phyloP scores from a whole-genome alignment of 1,140 invertebrate species.

The Formica exsecta region DNA sequence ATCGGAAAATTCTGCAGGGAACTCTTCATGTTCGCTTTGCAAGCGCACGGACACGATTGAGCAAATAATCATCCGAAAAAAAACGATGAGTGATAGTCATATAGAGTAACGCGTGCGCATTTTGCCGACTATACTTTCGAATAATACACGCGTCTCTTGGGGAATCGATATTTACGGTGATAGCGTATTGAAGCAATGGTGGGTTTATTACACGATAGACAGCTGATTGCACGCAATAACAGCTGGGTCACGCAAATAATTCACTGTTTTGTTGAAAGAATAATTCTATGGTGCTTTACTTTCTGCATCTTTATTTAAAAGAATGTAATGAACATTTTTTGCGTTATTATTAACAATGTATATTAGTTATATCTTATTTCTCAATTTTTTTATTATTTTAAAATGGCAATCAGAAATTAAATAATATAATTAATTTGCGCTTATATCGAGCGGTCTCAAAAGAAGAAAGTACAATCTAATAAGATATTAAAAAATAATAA shows the following conservation, averaged over 20 bases:
- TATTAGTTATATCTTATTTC: not conserved
- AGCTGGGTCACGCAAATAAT: not conserved
- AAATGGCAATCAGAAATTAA: not conserved
- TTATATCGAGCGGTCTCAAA: slow-evolving; percentile 8
- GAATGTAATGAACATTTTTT: not conserved
- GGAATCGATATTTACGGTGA: slow-evolving; percentile 54
- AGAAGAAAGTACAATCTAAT: not conserved
- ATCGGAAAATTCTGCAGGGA: not conserved
- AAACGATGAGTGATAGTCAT: not conserved
- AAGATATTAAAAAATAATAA: not conserved
- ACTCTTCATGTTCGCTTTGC: slow-evolving; percentile 32
- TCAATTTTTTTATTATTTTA: not conserved
- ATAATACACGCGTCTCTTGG: not conserved
- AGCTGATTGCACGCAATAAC: not conserved
- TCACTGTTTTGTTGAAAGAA: not conserved
- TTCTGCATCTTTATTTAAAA: slow-evolving; percentile 8
- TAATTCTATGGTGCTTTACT: not conserved
- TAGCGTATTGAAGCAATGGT: slow-evolving; percentile 22
- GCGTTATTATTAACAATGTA: not conserved
- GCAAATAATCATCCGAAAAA: not conserved
- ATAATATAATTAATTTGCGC: not conserved
- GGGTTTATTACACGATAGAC: not conserved
- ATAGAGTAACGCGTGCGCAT: slow-evolving; percentile 26
- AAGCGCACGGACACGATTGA: slow-evolving; percentile 14
- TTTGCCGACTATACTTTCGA: slow-evolving; percentile 15